phyloP scores from a whole-genome alignment of 2,888 invertebrate genomes.

The Cylindroiulus punctatus region DNA sequence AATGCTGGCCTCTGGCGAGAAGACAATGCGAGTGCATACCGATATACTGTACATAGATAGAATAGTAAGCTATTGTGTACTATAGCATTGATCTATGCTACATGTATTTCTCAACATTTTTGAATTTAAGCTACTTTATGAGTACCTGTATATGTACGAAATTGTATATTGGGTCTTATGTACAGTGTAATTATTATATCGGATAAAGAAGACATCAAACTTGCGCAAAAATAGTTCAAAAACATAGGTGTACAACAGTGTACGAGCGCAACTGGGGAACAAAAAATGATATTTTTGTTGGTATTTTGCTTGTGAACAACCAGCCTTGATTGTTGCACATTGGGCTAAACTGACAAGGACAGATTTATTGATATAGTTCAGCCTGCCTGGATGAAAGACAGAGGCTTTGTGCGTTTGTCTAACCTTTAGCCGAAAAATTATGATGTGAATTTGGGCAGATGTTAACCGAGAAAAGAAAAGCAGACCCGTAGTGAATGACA shows the following conservation, averaged over 20 bases:
- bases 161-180: not conserved
- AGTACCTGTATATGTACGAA: not conserved
- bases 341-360: conserved; percentile 4
- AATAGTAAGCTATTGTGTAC: too few species aligned
- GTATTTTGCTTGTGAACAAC: not conserved
- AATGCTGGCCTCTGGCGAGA: not conserved
- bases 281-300: not conserved
- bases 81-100: not conserved
- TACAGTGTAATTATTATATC: too few species aligned
- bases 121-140: not conserved
- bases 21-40: not conserved
- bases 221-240: too few species aligned
- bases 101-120: not conserved
- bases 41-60: not conserved
- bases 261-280: not conserved
- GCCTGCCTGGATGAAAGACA: not conserved
- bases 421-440: conserved; percentile 21
- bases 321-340: not conserved
- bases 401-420: conserved; percentile 20
- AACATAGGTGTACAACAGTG: not conserved
- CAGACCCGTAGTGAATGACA: conserved; percentile 6
- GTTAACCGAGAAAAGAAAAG: conserved; percentile 35
- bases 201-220: too few species aligned
- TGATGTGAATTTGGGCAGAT: conserved; percentile 45
- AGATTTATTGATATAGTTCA: conserved; percentile 28